phyloP scores from a whole-genome alignment of 2,797 vertebrate genomes.

The Acomys russatus region DNA sequence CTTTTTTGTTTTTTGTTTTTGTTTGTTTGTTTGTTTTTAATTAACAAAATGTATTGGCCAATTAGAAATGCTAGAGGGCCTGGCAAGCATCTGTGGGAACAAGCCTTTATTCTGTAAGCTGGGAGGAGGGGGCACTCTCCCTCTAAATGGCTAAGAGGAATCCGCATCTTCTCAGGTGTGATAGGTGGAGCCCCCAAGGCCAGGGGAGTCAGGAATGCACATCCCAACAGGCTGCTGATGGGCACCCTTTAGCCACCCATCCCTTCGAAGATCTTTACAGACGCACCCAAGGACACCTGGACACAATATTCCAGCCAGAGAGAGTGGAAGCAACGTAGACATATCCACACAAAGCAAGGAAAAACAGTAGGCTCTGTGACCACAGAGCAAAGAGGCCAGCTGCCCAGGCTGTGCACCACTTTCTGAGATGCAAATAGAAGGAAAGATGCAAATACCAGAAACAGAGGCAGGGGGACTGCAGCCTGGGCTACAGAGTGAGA shows the following conservation, averaged over 20 bases:
- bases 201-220: background rate
- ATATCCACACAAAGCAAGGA: background rate
- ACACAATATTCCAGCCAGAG: no score
- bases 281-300: background rate
- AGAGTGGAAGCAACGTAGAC: background rate
- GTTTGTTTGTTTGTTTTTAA: background rate
- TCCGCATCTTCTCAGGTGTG: accelerated
- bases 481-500: background rate
- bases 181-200: background rate
- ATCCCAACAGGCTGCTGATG: background rate
- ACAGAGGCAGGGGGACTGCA: background rate
- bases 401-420: accelerated
- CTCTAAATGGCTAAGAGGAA: background rate
- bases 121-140: no score
- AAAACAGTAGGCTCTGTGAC: accelerated
- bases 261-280: background rate
- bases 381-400: background rate
- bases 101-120: background rate
- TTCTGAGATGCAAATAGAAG: background rate
- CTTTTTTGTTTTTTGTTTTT: no score
- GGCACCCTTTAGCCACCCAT: accelerated
- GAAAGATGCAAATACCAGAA: background rate
- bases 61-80: background rate
- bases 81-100: background rate
- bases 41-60: background rate